Conservation (phyloP, 2,113 vertebrate species). For the Scophthalmus maximus region DNA sequence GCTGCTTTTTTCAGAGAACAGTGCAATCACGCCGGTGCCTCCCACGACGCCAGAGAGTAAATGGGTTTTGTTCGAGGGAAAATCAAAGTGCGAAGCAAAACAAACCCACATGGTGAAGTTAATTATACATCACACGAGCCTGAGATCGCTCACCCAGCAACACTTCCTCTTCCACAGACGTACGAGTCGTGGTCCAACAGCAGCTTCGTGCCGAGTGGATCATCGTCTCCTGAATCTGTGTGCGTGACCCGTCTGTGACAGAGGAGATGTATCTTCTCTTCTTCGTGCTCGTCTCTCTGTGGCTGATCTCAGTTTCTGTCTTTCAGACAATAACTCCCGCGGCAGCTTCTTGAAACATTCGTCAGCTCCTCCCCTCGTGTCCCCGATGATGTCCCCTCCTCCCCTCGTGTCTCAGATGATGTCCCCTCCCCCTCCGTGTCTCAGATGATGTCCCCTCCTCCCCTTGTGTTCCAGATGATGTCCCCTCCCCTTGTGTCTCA, state of each 20-base stretch:
- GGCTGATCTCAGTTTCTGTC: constrained; percentile 1
- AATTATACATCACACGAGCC: constrained; percentile 60
- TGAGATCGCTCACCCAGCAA: constrained; percentile 31
- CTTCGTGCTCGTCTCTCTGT: neutral
- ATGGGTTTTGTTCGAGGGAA: constrained; percentile 34
- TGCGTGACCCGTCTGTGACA: constrained; percentile 15
- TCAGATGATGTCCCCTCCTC: too few species aligned
- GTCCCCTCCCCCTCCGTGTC: too few species aligned
- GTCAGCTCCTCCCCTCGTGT: neutral
- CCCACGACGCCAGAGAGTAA: neutral
- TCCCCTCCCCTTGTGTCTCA: too few species aligned
- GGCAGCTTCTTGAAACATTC: constrained; percentile 48
- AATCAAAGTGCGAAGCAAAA: constrained; percentile 24
- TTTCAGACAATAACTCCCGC: constrained; percentile 32
- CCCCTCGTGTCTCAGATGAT: too few species aligned
- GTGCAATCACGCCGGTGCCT: neutral
- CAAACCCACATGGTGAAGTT: constrained; percentile 41
- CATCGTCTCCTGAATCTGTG: neutral
- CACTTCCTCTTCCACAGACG: neutral
- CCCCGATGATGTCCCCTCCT: too few species aligned
- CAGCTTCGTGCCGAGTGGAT: too few species aligned
- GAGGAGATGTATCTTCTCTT: constrained; percentile 19
- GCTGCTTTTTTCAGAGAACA: neutral
- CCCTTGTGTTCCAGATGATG: too few species aligned
- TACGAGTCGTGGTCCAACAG: too few species aligned